Base-by-base conservation (phyloP, 2,888 invertebrate genomes). In the Tetramorium bicarinatum region DNA sequence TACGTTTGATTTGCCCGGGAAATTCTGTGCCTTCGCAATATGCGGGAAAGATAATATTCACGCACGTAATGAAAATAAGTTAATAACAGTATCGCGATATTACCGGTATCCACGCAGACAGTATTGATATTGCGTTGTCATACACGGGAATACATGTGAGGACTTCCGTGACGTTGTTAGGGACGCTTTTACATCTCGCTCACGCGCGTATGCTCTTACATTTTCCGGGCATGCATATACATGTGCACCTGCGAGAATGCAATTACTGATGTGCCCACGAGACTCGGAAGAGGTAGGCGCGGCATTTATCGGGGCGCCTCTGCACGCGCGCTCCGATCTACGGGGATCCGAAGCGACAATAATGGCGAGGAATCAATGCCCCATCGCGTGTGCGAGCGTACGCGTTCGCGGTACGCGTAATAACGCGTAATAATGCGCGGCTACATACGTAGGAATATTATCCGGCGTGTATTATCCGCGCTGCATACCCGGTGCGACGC, bases 391-490 rank as follows among this genome's bases (percentile, higher is more conserved):
- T 69, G 62, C 67, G 25, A 34, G 54, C 84, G 85, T 77, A 71
- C 87, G 85, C 83, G 69, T 80, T 75, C 72, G 76, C 76, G 62
- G 87, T 69, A 81, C 82, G 88, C 82, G 86, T 85, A 90, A 89
- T 91, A 91, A 91, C 84, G 87, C 89, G 91, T 89, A 91, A 91
- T 91, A 91, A 91, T 91, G 87, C 88, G 83, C 80, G 80, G 82
- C 84, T 89, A 89, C 90, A 87, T 89, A 88, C 89, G 87, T 87
- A 88, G 72, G 87, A 89, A 88, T 89, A 91, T 89, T 91, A 91
- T 90, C 88, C 87, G 85, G 18, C 84, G 84, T 86, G 83, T 87
- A 91, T 81, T 83, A 82, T 79, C 80, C 76, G 62, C 49, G 25
- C 34, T 69, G 82, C 79, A 75, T 72, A 84, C 69, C 82, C 77